phyloP scores from a whole-genome alignment of 1,140 invertebrate genomes.

The Ips nitidus region DNA sequence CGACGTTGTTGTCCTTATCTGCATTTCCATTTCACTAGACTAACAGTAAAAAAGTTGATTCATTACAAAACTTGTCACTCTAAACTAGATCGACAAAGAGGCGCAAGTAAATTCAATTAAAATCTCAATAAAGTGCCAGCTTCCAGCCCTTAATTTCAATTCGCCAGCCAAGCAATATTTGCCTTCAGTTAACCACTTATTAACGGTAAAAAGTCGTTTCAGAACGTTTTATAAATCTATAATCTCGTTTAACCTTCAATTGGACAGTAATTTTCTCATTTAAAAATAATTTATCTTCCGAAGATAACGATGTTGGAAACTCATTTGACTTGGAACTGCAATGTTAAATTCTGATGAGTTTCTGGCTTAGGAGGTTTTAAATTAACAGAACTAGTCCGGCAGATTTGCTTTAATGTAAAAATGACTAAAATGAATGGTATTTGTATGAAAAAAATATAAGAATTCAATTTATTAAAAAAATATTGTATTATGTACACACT shows the following conservation, averaged over 20 bases:
- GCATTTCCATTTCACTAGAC: too few relatives aligned
- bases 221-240: not conserved
- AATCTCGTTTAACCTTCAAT: not conserved
- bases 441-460: too few relatives aligned
- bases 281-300: constrained; percentile 5
- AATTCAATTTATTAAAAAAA: too few relatives aligned
- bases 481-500: too few relatives aligned
- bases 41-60: too few relatives aligned
- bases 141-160: not conserved
- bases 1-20: too few relatives aligned
- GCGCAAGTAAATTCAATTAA: too few relatives aligned
- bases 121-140: not conserved
- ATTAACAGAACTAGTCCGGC: too few relatives aligned
- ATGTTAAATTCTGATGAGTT: not conserved
- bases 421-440: too few relatives aligned
- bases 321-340: not conserved
- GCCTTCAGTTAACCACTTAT: not conserved
- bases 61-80: too few relatives aligned
- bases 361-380: not conserved
- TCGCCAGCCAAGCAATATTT: not conserved
- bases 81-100: too few relatives aligned
- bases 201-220: not conserved
- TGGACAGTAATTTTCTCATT: constrained; percentile 5
- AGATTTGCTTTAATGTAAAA: too few relatives aligned
- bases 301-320: not conserved